Percentiles rank a stretch among this genome's conserved stretches.
phyloP scores from a whole-genome alignment of 92 coral and sea anemone species.

The Umimayanthus kanabou region DNA sequence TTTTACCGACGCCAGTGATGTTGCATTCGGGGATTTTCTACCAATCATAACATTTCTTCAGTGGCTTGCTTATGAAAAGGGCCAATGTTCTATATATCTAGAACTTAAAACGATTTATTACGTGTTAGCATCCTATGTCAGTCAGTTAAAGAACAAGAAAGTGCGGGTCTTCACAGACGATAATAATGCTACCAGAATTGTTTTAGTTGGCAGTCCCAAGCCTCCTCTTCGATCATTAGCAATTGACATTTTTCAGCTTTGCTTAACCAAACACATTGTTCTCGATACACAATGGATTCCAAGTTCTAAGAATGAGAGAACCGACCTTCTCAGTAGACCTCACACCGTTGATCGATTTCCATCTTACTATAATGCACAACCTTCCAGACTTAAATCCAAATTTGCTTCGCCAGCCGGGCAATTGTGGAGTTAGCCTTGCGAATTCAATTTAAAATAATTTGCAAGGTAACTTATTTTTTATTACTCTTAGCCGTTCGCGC shows the following conservation, averaged over 20 bases:
- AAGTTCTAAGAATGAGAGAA: no score
- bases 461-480: not conserved
- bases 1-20: no score
- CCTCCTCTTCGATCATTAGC: no score
- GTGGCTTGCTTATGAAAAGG: constrained; percentile 10
- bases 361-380: constrained; percentile 14
- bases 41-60: not conserved
- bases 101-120: constrained; percentile 47
- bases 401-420: constrained; percentile 23
- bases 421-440: constrained; percentile 41
- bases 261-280: no score
- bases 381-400: constrained; percentile 27
- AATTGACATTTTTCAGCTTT: no score
- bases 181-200: constrained; percentile 29
- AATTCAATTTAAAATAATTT: no score
- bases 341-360: no score
- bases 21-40: constrained; percentile 37
- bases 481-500: not conserved
- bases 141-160: constrained; percentile 13
- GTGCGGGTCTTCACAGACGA: constrained; percentile 27
- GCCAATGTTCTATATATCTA: constrained; percentile 13
- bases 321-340: constrained; percentile 35
- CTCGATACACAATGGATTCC: constrained; percentile 41
- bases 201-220: no score
- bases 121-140: constrained; percentile 1